Evolutionary conservation across 2,797 vertebrate genomes (phyloP), one percentile per base, ranked within the genome.

Genomic region (Tamandua tetradactyla): DNA sequence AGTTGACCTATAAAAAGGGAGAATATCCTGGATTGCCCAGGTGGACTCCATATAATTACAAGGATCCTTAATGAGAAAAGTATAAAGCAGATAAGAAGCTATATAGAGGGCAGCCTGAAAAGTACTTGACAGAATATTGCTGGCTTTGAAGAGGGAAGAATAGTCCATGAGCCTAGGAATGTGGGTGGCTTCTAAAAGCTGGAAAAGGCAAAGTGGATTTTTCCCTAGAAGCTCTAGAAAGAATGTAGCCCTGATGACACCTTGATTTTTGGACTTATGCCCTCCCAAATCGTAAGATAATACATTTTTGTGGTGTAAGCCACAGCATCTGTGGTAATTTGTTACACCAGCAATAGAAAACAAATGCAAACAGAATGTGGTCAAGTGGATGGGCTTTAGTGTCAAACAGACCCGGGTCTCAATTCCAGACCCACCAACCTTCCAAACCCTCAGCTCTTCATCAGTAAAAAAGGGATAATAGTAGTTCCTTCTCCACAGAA

Each of bases 241-340:
- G 8, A 75, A 71, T 2, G 0, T 2, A n/a, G 32, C 11, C 1
- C 22, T 47, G 13, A 32, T 8, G 2, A 27, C 5, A 30, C 27
- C 17, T 91, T 61, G 13, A 66, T 66, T 40, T n/a, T 61, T 57
- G n/a, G 37, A 72, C 20, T 92, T 95, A 22, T 89, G n/a, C 42
- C 10, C 18, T 14, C n/a, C n/a, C n/a, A n/a, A n/a, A n/a, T n/a
- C 23, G 3, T 82, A 71, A 93, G 72, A 3, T 87, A 20, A 90
- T 57, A 40, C 61, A 55, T 74, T 8, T 82, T 18, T 74, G 27
- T 84, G 83, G 12, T 49, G 84, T 14, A 87, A 96, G 57, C 3
- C 14, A 44, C 4, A 30, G 18, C 47, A 0, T 62, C 49, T 92
- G 52, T 66, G 23, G 59, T 23, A 42, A 47, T 57, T 61, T 80